phyloP scores from a whole-genome alignment of 2,888 invertebrate species.

The Melanostoma scalare region DNA sequence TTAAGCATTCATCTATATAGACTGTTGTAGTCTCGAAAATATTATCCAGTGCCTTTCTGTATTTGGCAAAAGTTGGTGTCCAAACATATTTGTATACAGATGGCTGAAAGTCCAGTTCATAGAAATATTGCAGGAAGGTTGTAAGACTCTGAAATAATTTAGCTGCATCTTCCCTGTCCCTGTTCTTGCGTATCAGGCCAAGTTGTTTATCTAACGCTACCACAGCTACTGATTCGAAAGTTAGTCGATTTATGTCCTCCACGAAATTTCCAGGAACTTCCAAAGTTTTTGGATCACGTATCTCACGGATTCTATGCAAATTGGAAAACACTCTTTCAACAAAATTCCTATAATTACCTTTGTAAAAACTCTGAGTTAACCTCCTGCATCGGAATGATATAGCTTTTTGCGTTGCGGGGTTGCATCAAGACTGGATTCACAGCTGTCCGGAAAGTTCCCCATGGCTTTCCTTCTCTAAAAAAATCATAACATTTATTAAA shows the following conservation, averaged over 20 bases:
- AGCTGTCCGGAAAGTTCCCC: constrained; percentile 86
- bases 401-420: constrained; percentile 84
- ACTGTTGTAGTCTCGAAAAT: constrained; percentile 77
- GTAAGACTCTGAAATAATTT: constrained; percentile 45
- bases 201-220: constrained; percentile 80
- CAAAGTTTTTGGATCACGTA: constrained; percentile 75
- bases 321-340: too few species aligned
- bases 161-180: constrained; percentile 35
- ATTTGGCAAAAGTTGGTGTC: constrained; percentile 72
- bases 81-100: constrained; percentile 70
- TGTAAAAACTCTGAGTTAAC: constrained; percentile 82
- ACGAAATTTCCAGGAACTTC: constrained; percentile 82
- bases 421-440: constrained; percentile 87
- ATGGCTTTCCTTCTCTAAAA: constrained; percentile 85
- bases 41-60: constrained; percentile 73
- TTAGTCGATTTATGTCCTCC: constrained; percentile 83
- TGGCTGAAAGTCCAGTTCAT: constrained; percentile 73
- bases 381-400: constrained; percentile 82
- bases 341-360: constrained; percentile 74
- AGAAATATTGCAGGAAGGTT: constrained; percentile 51
- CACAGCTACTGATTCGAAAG: constrained; percentile 83
- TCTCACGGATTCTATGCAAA: constrained; percentile 78
- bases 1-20: constrained; percentile 78
- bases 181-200: constrained; percentile 75
- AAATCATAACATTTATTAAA: neutral